Percentiles rank a stretch among this genome's conserved stretches.
Conservation (phyloP, 2,888 invertebrate species). For the Teinopalpus imperialis region DNA sequence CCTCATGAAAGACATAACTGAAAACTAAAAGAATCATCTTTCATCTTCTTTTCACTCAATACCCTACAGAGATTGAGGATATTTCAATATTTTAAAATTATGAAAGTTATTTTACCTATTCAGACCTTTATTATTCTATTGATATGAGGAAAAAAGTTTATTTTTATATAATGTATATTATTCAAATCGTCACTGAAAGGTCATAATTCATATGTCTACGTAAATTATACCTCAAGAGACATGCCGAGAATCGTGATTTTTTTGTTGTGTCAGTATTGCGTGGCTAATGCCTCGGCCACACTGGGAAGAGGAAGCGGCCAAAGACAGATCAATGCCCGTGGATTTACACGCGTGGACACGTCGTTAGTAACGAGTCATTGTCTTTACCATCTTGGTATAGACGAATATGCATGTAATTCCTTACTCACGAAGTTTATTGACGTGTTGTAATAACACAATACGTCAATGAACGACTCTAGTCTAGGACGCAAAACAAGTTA, state of each 20-base stretch:
- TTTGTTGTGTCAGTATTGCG: slow-evolving; percentile 18
- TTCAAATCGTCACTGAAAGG: background rate
- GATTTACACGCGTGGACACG: slow-evolving; percentile 36
- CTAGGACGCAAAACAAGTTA: too few relatives aligned
- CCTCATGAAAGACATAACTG: slow-evolving; percentile 20
- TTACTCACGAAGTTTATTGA: slow-evolving; percentile 11
- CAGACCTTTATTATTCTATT: too few relatives aligned
- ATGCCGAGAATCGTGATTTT: slow-evolving; percentile 13
- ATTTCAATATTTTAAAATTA: too few relatives aligned
- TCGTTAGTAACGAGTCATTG: slow-evolving; percentile 36
- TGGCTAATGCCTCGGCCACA: slow-evolving; percentile 37
- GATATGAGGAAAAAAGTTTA: too few relatives aligned
- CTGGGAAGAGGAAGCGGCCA: slow-evolving; percentile 38
- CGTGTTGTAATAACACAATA: slow-evolving; percentile 6
- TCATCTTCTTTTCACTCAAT: slow-evolving; percentile 10
- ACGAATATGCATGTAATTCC: slow-evolving; percentile 11
- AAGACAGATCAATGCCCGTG: slow-evolving; percentile 32
- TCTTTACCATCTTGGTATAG: slow-evolving; percentile 20
- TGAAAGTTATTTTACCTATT: too few relatives aligned
- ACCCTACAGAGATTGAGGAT: background rate
- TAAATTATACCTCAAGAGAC: slow-evolving; percentile 23
- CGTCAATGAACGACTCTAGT: background rate
- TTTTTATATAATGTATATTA: too few relatives aligned
- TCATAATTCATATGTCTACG: slow-evolving; percentile 23
- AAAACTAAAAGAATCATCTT: slow-evolving; percentile 8